phyloP scores from a whole-genome alignment of 2,113 vertebrate species.

The Rhombomys opimus region DNA sequence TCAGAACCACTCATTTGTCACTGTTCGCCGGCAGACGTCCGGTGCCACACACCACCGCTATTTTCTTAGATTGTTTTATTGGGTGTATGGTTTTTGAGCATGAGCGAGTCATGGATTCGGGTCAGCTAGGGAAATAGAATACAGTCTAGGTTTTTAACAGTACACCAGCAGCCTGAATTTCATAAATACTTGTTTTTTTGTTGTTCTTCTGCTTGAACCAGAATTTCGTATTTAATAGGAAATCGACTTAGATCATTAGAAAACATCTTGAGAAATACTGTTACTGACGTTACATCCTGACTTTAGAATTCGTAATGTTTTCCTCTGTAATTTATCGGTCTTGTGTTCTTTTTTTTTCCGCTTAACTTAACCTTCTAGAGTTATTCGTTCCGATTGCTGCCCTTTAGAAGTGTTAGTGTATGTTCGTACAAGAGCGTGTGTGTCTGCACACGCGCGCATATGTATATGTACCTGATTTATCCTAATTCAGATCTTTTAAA shows the following conservation, averaged over 20 bases:
- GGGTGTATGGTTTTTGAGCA: background rate
- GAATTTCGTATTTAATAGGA: background rate
- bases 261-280: background rate
- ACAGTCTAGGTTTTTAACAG: background rate
- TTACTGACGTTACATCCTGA: background rate
- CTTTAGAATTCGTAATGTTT: background rate
- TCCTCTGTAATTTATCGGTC: background rate
- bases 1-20: constrained; percentile 4
- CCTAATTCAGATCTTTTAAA: constrained; percentile 35
- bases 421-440: background rate
- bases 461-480: background rate
- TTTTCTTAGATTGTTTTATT: background rate
- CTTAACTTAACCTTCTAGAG: constrained; percentile 30
- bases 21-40: background rate
- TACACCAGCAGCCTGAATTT: background rate
- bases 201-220: background rate
- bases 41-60: background rate
- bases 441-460: background rate
- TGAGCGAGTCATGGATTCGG: background rate
- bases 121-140: background rate
- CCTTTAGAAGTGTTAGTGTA: background rate
- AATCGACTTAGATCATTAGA: background rate
- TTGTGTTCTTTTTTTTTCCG: background rate
- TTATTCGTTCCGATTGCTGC: background rate
- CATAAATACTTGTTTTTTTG: background rate